Evolutionary conservation across 2,888 invertebrate species (phyloP), one percentile per base, ranked within the genome.

Genomic region (Ecliptopera silaceata): DNA sequence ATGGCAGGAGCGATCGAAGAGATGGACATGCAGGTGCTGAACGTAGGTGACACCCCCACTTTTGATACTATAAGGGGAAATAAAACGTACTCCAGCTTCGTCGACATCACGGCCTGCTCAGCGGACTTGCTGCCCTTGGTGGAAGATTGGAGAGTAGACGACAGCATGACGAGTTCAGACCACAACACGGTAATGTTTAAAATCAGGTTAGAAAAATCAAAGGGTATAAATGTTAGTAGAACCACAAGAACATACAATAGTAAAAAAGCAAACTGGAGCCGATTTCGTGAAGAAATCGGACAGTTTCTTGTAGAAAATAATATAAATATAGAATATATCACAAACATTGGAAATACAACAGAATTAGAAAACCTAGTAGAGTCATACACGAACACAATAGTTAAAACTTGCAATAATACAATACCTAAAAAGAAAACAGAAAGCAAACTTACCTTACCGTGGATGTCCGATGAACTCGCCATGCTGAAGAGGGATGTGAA

Each of bases 261-360:
- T n/a, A n/a, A n/a, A n/a, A n/a, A n/a, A n/a, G n/a, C n/a, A n/a
- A n/a, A n/a, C n/a, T n/a, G n/a, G n/a, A n/a, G n/a, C n/a, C n/a
- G n/a, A n/a, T n/a, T n/a, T n/a, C n/a, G n/a, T n/a, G n/a, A n/a
- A n/a, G n/a, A n/a, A n/a, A n/a, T n/a, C n/a, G n/a, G n/a, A n/a
- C 29, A 29, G 10, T 29, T 29, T 6, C 29, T 4, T 6, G 29
- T 10, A 8, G 29, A 29, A 29, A 29, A 29, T 6, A 29, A 29
- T 10, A 29, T 29, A 6, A 29, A 29, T 29, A 5, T 6, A 6
- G 29, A 29, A 0, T 2, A 29, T 3, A 29, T 29, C 2, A 39
- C 26, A 1, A 50, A 48, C 10, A 61, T 50, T 29, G 38, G 26
- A 6, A 18, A 44, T n/a, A 32, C 3, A 32, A 12, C 12, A 32